Evolutionary conservation across 1,140 invertebrate genomes (phyloP).

Genomic region (Drosophila suzukii): DNA sequence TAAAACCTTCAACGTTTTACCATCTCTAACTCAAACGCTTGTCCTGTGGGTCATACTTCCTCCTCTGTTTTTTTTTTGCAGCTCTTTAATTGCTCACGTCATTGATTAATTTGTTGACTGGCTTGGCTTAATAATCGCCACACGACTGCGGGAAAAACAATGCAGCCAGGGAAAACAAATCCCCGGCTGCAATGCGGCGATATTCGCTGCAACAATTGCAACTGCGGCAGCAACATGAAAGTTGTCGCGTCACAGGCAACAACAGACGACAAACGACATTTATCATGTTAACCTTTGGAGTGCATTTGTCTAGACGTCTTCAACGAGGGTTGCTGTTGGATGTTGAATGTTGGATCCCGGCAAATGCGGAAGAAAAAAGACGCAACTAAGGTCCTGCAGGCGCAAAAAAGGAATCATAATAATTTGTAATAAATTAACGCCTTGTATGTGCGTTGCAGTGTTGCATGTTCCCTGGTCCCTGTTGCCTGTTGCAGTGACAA

Average conservation of each 20-base stretch:
- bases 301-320: conserved; percentile 83
- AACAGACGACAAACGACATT: conserved; percentile 66
- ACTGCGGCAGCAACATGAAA: conserved; percentile 64
- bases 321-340: conserved; percentile 64
- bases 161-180: conserved; percentile 44
- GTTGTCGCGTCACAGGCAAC: conserved; percentile 74
- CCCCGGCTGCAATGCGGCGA: conserved; percentile 51
- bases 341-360: conserved; percentile 29
- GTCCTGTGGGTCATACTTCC: conserved; percentile 10
- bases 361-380: conserved; percentile 43
- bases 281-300: conserved; percentile 83
- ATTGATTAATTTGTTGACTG: conserved; percentile 79
- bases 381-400: conserved; percentile 8
- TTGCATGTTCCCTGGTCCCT: neutral
- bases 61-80: conserved; percentile 3
- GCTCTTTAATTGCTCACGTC: conserved; percentile 65
- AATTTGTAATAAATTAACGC: conserved; percentile 83
- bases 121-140: conserved; percentile 67
- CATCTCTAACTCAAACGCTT: neutral
- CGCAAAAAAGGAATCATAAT: conserved; percentile 77
- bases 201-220: conserved; percentile 52
- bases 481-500: conserved; percentile 33
- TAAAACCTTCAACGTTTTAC: neutral
- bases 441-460: conserved; percentile 34
- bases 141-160: conserved; percentile 38